phyloP scores from a whole-genome alignment of 1,140 invertebrate genomes.

The Drosophila cardini region DNA sequence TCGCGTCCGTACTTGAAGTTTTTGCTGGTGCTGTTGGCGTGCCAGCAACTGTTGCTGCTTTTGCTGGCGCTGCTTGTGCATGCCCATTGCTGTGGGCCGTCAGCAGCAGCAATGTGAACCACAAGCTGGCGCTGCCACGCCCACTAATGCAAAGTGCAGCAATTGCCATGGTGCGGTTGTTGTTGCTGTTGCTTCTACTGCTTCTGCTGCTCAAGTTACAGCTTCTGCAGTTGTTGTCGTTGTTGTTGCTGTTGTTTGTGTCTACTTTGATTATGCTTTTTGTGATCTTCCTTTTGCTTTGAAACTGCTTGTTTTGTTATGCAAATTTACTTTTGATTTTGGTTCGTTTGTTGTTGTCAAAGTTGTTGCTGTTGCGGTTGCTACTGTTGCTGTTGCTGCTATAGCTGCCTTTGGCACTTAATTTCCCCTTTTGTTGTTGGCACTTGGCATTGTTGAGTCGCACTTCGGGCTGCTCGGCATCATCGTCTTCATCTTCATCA shows the following conservation, averaged over 20 bases:
- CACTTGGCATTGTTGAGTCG: conserved; percentile 55
- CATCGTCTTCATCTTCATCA: conserved; percentile 49
- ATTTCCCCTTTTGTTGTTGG: conserved; percentile 54
- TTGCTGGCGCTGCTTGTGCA: conserved; percentile 41
- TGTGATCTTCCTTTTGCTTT: conserved; percentile 17
- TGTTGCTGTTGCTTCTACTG: conserved; percentile 14
- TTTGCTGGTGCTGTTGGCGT: conserved; percentile 29
- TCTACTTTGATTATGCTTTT: conserved; percentile 52
- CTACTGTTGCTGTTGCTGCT: conserved; percentile 35
- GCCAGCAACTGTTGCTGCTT: conserved; percentile 30
- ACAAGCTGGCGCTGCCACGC: conserved; percentile 31
- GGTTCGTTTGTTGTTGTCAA: conserved; percentile 29
- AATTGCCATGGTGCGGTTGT: conserved; percentile 45
- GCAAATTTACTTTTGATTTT: conserved; percentile 66
- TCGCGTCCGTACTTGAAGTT: conserved; percentile 8
- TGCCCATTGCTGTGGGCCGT: conserved; percentile 17
- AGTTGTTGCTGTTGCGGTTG: conserved; percentile 2
- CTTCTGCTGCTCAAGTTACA: conserved; percentile 23
- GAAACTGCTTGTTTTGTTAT: conserved; percentile 49
- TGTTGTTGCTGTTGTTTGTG: conserved; percentile 17
- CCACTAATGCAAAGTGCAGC: conserved; percentile 17
- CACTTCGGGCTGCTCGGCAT: conserved; percentile 40
- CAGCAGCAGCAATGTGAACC: conserved; percentile 48
- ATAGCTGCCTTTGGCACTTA: conserved; percentile 68
- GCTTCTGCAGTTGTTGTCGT: conserved; percentile 23